Percentiles rank a stretch among this genome's conserved stretches.
Conservation (phyloP, 37 sponge, comb jelly and placozoan genomes). For the Halichondria panicea region DNA sequence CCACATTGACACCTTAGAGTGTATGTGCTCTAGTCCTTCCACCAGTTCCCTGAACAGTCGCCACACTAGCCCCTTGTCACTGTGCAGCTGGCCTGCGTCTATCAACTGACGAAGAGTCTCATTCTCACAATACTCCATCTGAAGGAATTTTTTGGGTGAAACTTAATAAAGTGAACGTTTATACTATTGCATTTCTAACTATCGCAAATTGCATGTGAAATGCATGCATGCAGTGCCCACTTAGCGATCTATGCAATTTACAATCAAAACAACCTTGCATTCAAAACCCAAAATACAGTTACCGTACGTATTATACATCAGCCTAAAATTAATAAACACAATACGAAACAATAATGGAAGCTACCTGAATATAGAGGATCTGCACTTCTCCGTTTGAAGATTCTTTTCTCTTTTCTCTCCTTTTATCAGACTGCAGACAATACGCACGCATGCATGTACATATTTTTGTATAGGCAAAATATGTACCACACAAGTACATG, state of each 20-base stretch:
- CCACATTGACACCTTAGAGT: conserved; percentile 77
- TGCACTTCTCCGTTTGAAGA: conserved; percentile 25
- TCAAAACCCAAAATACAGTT: too few relatives aligned
- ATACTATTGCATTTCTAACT: too few relatives aligned
- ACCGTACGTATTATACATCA: too few relatives aligned
- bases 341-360: neutral
- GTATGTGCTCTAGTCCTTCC: conserved; percentile 94
- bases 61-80: conserved; percentile 59
- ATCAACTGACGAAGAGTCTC: conserved; percentile 87
- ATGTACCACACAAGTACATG: too few relatives aligned
- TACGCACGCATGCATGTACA: neutral
- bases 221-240: neutral
- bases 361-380: conserved; percentile 59
- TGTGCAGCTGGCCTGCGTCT: conserved; percentile 61
- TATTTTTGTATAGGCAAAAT: too few relatives aligned
- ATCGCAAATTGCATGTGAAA: neutral
- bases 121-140: conserved; percentile 99
- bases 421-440: neutral
- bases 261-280: neutral
- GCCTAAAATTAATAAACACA: neutral
- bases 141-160: neutral
- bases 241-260: neutral
- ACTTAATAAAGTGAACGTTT: too few relatives aligned
- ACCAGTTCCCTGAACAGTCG: conserved; percentile 88
- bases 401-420: conserved; percentile 25